A percentile compares a stretch with the other conserved stretches of the same genome.
Conservation (phyloP, 2,888 invertebrate species). For the Steinernema scapterisci region DNA sequence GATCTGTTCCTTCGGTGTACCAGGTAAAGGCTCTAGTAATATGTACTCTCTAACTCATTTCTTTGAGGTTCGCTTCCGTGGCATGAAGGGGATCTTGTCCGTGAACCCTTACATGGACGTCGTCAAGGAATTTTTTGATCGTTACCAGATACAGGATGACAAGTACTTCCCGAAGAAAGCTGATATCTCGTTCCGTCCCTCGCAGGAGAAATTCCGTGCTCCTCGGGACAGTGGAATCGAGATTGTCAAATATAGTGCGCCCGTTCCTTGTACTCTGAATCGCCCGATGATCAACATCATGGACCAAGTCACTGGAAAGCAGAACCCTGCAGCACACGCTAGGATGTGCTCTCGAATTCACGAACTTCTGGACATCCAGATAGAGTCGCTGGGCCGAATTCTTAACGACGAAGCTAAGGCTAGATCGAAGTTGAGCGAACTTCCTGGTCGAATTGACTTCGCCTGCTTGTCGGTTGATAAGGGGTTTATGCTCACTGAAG, state of each 20-base stretch:
- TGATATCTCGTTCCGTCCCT: constrained; percentile 32
- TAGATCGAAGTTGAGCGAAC: not conserved
- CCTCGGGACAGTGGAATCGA: constrained; percentile 42
- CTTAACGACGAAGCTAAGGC: not conserved
- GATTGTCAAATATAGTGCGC: constrained; percentile 62
- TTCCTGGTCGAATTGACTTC: not conserved
- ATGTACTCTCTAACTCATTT: too few relatives aligned
- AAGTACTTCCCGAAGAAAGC: not conserved
- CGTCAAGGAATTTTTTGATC: not conserved
- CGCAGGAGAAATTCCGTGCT: constrained; percentile 37
- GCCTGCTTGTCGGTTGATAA: not conserved
- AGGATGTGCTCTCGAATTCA: not conserved
- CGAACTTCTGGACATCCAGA: not conserved
- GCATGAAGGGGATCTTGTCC: constrained; percentile 65
- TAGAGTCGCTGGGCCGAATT: not conserved
- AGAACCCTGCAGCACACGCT: not conserved
- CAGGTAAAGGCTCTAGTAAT: not conserved
- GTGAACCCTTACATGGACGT: constrained; percentile 58
- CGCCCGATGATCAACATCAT: constrained; percentile 68
- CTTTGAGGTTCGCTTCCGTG: constrained; percentile 64
- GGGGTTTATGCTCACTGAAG: constrained; percentile 47
- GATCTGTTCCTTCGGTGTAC: not conserved
- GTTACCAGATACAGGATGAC: not conserved
- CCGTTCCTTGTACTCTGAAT: constrained; percentile 64
- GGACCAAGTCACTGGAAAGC: constrained; percentile 54